A percentile compares a stretch with the other conserved stretches of the same genome.
phyloP scores from a whole-genome alignment of 2,113 vertebrate species.

The Dendrocopos noguchii region DNA sequence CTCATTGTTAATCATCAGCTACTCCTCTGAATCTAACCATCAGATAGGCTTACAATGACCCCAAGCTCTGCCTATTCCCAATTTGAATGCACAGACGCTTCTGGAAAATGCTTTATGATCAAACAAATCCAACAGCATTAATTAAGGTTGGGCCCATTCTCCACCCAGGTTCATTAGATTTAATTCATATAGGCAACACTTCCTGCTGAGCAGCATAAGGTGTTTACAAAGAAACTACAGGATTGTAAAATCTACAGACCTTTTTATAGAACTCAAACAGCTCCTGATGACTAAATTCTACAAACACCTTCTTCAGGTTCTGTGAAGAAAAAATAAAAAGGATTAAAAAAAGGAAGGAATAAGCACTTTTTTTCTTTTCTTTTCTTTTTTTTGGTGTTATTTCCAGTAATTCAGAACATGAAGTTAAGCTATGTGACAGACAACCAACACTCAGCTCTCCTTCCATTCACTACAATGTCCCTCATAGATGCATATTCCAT shows the following conservation, averaged over 20 bases:
- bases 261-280: conserved; percentile 96
- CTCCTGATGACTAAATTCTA: conserved; percentile 93
- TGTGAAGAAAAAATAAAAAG: conserved; percentile 65
- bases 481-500: not conserved
- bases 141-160: conserved; percentile 43
- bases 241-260: conserved; percentile 78
- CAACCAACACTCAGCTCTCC: not conserved
- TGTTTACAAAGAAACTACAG: conserved; percentile 58
- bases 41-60: not conserved
- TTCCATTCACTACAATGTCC: not conserved
- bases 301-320: conserved; percentile 87
- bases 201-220: conserved; percentile 54
- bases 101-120: conserved; percentile 26
- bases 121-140: conserved; percentile 12
- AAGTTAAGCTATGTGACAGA: not conserved
- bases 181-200: conserved; percentile 24
- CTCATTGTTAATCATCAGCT: not conserved
- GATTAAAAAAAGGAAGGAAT: not conserved
- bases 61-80: not conserved
- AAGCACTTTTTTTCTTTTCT: not conserved
- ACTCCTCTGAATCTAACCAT: not conserved
- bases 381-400: not conserved
- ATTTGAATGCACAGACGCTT: not conserved
- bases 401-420: not conserved
- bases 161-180: conserved; percentile 42